Evolutionary conservation across 2,113 vertebrate genomes (phyloP).

Genomic region (Sakesphorus luctuosus): DNA sequence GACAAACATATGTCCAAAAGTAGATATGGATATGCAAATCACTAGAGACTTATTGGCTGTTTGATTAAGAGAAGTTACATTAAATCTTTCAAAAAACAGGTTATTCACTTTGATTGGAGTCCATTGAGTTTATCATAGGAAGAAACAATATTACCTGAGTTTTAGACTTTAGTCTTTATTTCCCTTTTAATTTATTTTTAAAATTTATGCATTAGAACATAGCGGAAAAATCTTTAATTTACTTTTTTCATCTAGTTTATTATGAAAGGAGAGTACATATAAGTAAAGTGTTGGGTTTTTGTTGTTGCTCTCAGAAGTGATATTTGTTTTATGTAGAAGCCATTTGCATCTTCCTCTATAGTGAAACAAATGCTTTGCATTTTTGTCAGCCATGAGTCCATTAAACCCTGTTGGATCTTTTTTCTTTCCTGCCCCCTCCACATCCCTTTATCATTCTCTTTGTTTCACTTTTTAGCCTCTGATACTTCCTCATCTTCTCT

Average conservation of each 20-base stretch:
- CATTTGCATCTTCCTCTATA: neutral
- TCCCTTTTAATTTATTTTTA: neutral
- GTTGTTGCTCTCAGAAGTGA: neutral
- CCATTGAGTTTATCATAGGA: neutral
- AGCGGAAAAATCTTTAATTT: neutral
- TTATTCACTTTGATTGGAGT: neutral
- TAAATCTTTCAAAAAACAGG: neutral
- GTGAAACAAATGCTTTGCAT: constrained; percentile 36
- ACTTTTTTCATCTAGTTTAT: neutral
- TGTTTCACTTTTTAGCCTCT: constrained; percentile 85
- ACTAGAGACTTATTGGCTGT: neutral
- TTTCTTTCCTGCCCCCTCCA: neutral
- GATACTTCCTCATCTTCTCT: constrained; percentile 87
- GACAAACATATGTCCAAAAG: neutral
- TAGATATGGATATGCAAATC: neutral
- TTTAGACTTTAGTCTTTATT: neutral
- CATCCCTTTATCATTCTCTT: constrained; percentile 72
- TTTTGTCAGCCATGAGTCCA: constrained; percentile 64
- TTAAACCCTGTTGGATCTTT: constrained; percentile 60
- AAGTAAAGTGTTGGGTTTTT: neutral
- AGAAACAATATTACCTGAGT: neutral
- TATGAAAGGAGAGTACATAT: neutral
- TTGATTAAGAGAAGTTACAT: neutral
- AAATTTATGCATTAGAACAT: neutral
- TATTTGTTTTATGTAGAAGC: constrained; percentile 29